Evolutionary conservation across 2,113 vertebrate genomes (phyloP), one percentile per base, ranked within the genome.

Genomic region (Rynchops niger): DNA sequence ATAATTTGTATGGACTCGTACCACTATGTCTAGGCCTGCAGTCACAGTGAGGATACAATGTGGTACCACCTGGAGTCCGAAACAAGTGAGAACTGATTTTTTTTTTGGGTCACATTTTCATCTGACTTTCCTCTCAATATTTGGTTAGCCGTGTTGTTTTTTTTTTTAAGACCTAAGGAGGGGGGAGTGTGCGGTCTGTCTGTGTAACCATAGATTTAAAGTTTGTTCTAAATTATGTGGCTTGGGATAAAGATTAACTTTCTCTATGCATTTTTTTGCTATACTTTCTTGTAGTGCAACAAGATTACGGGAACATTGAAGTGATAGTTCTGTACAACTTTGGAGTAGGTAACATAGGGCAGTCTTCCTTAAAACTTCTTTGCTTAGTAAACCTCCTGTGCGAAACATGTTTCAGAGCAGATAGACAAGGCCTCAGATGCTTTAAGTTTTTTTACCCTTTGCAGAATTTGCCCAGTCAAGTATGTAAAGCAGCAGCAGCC

Each of bases 1-100:
- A 0, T 4, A 3, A 13, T 4, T 11, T 43, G 11, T 49, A 12
- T 70, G 53, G 55, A 26, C 10, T 36, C 9, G 34, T 19, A 2
- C 29, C 17, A 23, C 58, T 61, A 36, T 32, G 8, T 55, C 49
- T 80, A 56, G 20, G 11, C 45, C 43, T 58, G 0, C 0, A 8
- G 26, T 30, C 50, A 18, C 10, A 15, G n/a, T 6, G 25, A 23
- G 26, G 49, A 9, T 20, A 9, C 47, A 15, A 4, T 2, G 30
- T n/a, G 29, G 15, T 43, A 40, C 38, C 9, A 8, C 36, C 29
- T 19, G 2, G 27, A 55, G 19, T 17, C n/a, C 62, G 36, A 29
- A 50, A 53, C 63, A 40, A 86, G 25, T 19, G 30, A 23, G 34
- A 87, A n/a, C 2, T 38, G 9, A 30, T 56, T 73, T 62, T 36